Base-by-base conservation (phyloP, 1,140 invertebrate genomes). In the Lasaia peninsularis region DNA sequence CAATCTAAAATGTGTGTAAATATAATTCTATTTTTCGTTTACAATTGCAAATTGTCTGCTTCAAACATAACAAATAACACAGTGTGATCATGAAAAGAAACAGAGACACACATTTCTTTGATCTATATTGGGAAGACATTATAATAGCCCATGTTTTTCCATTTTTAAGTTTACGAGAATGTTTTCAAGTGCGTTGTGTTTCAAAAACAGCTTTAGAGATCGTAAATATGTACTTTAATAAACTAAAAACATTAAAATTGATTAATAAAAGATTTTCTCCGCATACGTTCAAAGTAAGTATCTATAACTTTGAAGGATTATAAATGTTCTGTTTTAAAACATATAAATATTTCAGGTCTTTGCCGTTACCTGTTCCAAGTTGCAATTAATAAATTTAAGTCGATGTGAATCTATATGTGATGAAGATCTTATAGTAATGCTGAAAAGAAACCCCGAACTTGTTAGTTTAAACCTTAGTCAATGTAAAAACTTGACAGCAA, bases 51-150 rank as follows among this genome's bases (percentile, higher is more conserved):
- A 40, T 40, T 40, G 9, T 40, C 37, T 12, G 37, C 16, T 9
- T 40, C 16, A 40, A 10, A 3, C 16, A 10, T 18, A 40, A 54
- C 9, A 54, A 32, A 54, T 40, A 40, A 7, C 20, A 44, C 20
- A 28, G 48, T 18, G 7, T 49, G 44, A 64, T 54, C 12, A 75
- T 80, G 70, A 87, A 72, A 49, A 79, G 75, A 60, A 85, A 80
- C 55, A 67, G 83, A 61, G 84, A 84, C 34, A 85, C 75, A n/a
- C 83, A 85, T 60, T 58, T 92, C 14, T 91, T 91, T 58, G 91
- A 92, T 67, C 73, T 92, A 20, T 90, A 84, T 55, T 92, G 91
- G 91, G 90, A 91, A 58, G 91, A 92, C 69, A 89, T 92, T 60
- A 74, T 92, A 28, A 86, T 92, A 14, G 79, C 90, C 0, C 80